Base-by-base conservation (phyloP, 2,113 vertebrate species). In the Zingel zingel region DNA sequence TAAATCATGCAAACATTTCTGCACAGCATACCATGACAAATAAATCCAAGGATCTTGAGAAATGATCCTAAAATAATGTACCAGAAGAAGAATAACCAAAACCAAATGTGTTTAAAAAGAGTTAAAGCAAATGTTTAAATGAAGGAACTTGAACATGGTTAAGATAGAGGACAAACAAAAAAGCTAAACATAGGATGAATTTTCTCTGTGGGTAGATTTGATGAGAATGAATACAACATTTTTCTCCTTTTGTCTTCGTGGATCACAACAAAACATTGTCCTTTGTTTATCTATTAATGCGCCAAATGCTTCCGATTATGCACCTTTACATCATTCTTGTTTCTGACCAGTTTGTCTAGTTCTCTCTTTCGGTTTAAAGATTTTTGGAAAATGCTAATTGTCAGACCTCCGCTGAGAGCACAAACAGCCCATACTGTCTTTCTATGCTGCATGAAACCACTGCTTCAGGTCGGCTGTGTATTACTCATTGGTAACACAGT, bases 281-380 rank as follows among this genome's bases (percentile, higher is more conserved):
- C 25, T 45, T 33, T 45, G 21, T 27, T 27, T 54, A 70, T 9
- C 14, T 56, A 4, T 54, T 36, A 39, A 58, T 74, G 54, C 1
- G 4, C 43, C 69, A 68, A 74, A 74, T 76, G 69, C 45, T 67
- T 73, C 33, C 61, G 23, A 54, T 77, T 83, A 85, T 7, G 39
- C 12, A 39, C 48, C 56, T 71, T 79, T 75, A 33, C n/a, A 61
- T 69, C 62, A 36, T n/a, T 47, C 25, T 18, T 39, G 45, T 61
- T 64, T 80, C 21, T 62, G 54, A 71, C 27, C 72, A 16, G 16
- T 62, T 69, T 59, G 58, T 50, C 30, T 65, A 72, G 43, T 75
- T 73, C 78, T 78, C 19, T 21, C 61, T 83, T 79, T 51, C 1
- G 10, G 74, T 56, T 64, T 43, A 82, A 21, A 47, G 64, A 1